phyloP scores from a whole-genome alignment of 2,113 vertebrate genomes.

The Podilymbus podiceps region DNA sequence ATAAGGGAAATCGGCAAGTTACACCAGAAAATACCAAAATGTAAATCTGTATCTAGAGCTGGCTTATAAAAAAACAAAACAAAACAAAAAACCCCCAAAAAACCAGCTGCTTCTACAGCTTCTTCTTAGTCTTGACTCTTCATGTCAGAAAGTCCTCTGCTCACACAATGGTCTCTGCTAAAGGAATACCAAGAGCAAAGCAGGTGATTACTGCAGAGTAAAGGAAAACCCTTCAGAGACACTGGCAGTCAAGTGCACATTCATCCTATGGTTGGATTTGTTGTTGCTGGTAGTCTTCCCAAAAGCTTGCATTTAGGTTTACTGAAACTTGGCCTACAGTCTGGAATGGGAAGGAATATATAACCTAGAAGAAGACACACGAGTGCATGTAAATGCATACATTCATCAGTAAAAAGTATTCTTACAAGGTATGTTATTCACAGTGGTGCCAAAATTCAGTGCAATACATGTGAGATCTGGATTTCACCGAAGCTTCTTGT shows the following conservation, averaged over 20 bases:
- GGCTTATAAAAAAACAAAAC: background rate
- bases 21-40: background rate
- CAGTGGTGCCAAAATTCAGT: fast-evolving
- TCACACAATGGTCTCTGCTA: background rate
- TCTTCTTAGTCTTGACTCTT: background rate
- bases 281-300: background rate
- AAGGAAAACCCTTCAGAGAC: background rate
- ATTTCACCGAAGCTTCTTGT: background rate
- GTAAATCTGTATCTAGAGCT: background rate
- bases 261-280: background rate
- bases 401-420: background rate
- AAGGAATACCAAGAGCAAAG: background rate
- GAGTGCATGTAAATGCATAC: background rate
- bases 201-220: background rate
- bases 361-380: background rate
- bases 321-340: background rate
- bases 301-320: background rate
- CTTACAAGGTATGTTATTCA: background rate
- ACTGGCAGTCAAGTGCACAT: background rate
- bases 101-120: fast-evolving
- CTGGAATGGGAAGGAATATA: background rate
- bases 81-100: no score
- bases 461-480: background rate
- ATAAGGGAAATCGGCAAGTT: background rate
- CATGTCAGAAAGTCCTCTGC: background rate